Evolutionary conservation across 2,113 vertebrate genomes (phyloP).

Genomic region (Macroglossus sobrinus): DNA sequence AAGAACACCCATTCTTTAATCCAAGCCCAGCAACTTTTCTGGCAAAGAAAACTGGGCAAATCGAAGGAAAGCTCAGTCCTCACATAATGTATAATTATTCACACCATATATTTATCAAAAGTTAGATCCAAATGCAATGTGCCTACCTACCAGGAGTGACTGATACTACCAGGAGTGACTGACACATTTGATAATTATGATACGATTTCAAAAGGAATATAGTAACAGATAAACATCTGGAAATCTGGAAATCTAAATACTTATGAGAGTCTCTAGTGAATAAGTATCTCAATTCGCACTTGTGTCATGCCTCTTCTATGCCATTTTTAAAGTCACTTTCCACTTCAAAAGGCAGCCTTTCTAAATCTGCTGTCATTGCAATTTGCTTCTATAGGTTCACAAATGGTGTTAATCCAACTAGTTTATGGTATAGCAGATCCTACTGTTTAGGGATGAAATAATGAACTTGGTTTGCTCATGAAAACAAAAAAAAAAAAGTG

Average conservation of each 20-base stretch:
- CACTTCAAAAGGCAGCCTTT: slow-evolving; percentile 65
- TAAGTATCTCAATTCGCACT: slow-evolving; percentile 57
- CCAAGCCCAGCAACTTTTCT: background rate
- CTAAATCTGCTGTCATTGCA: slow-evolving; percentile 64
- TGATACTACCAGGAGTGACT: slow-evolving; percentile 63
- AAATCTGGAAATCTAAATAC: slow-evolving; percentile 72
- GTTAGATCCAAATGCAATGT: slow-evolving; percentile 34
- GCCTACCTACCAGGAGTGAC: slow-evolving; percentile 58
- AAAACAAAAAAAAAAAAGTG: slow-evolving; percentile 53
- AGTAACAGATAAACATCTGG: slow-evolving; percentile 75
- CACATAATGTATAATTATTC: slow-evolving; percentile 46
- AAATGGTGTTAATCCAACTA: slow-evolving; percentile 48
- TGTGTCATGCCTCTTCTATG: slow-evolving; percentile 61
- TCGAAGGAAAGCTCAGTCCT: background rate
- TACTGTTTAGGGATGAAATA: slow-evolving; percentile 56
- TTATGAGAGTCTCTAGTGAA: slow-evolving; percentile 36
- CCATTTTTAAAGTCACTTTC: slow-evolving; percentile 63
- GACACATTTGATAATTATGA: slow-evolving; percentile 73
- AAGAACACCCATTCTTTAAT: background rate
- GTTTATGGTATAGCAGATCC: slow-evolving; percentile 31
- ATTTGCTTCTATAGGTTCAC: slow-evolving; percentile 58
- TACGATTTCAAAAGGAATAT: slow-evolving; percentile 63
- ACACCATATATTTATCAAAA: slow-evolving; percentile 52
- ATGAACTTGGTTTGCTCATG: slow-evolving; percentile 58
- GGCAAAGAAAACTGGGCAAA: background rate